Evolutionary conservation across 2,888 invertebrate genomes (phyloP).

Genomic region (Corythucha ciliata): DNA sequence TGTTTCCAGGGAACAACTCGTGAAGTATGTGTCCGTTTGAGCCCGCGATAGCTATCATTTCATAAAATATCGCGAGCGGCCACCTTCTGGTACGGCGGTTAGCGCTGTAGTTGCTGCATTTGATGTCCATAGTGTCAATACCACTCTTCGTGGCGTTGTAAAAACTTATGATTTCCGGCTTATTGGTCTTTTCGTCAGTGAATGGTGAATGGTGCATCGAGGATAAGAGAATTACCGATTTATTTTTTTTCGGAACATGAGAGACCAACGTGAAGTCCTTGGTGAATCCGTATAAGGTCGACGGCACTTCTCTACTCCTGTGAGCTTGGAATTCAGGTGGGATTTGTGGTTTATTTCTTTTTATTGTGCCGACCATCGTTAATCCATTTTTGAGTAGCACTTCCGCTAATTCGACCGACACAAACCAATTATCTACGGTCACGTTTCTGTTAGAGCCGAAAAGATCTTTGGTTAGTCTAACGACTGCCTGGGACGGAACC

Average conservation of each 20-base stretch:
- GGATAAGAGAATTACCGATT: not conserved
- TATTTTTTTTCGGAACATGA: not conserved
- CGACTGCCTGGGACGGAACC: no score
- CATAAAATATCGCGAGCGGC: conserved; percentile 1
- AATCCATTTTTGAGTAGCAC: not conserved
- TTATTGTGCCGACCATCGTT: not conserved
- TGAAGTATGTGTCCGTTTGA: not conserved
- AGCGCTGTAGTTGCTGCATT: not conserved
- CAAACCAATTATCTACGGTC: no score
- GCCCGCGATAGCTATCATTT: not conserved
- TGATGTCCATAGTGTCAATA: not conserved
- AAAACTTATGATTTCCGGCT: conserved; percentile 4
- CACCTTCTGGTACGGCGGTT: not conserved
- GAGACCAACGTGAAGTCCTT: not conserved
- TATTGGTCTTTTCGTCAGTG: not conserved
- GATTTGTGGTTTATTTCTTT: not conserved
- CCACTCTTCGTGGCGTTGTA: conserved; percentile 5
- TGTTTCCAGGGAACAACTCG: not conserved
- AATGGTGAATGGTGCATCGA: not conserved
- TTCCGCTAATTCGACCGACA: no score
- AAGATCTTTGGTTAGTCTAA: no score
- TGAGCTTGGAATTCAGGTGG: not conserved
- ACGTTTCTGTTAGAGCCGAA: no score
- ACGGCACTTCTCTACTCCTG: not conserved
- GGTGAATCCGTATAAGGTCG: not conserved